Conservation (phyloP, 1,140 invertebrate genomes). For the Tribolium madens region DNA sequence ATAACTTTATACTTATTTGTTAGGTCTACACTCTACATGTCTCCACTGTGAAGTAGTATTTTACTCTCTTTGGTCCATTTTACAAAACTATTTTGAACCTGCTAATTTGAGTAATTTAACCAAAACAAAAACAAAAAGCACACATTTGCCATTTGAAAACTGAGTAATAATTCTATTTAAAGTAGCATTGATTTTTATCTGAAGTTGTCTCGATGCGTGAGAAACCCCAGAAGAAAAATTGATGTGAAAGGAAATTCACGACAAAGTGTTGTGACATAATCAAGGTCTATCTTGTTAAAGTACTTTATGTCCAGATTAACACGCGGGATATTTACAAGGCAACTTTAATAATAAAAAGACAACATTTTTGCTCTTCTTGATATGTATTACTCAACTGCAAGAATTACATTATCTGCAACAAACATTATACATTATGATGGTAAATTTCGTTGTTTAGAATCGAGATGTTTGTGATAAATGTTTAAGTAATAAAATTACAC, state of each 20-base stretch:
- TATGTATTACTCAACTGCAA: background rate
- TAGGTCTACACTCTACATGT: too few relatives aligned
- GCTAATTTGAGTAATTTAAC: too few relatives aligned
- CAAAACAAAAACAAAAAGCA: too few relatives aligned
- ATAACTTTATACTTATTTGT: too few relatives aligned
- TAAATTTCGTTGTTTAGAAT: constrained; percentile 10
- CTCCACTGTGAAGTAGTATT: too few relatives aligned
- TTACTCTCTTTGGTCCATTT: too few relatives aligned
- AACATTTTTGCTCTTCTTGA: background rate
- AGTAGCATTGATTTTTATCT: background rate
- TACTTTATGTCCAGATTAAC: background rate
- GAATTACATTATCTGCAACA: background rate
- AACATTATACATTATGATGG: too few relatives aligned
- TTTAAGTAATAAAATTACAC: constrained; percentile 27
- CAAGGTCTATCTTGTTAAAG: background rate
- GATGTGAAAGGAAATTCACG: background rate
- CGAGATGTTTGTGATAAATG: constrained; percentile 15
- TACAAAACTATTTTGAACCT: too few relatives aligned
- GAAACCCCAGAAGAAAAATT: background rate
- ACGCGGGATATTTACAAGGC: too few relatives aligned
- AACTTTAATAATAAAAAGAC: background rate
- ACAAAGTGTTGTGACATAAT: background rate
- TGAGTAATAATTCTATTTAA: too few relatives aligned
- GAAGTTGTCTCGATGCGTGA: background rate
- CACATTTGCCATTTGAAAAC: too few relatives aligned